Evolutionary conservation across 2,888 invertebrate genomes (phyloP).

Genomic region (Drosophila kuntzei): DNA sequence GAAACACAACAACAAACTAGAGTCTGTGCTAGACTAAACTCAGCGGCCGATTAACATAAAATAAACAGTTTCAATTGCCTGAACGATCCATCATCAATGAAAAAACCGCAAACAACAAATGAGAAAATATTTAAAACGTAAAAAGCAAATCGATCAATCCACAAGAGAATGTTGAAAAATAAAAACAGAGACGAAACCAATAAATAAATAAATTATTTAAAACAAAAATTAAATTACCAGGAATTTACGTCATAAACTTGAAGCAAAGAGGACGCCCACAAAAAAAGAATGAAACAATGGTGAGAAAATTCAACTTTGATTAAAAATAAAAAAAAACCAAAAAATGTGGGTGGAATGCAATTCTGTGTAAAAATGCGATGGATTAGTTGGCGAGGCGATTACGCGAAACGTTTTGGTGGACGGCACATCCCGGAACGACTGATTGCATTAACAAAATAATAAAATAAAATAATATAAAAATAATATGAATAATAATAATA

Average conservation of each 20-base stretch:
- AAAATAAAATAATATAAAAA: not conserved
- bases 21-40: conserved; percentile 10
- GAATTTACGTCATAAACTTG: conserved; percentile 40
- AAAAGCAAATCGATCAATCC: conserved; percentile 33
- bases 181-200: conserved; percentile 5
- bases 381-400: conserved; percentile 20
- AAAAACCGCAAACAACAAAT: conserved; percentile 4
- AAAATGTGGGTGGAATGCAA: conserved; percentile 42
- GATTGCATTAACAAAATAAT: not conserved
- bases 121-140: conserved; percentile 23
- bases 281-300: conserved; percentile 25
- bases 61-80: conserved; percentile 21
- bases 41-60: conserved; percentile 20
- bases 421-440: conserved; percentile 47
- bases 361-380: conserved; percentile 2
- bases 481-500: conserved; percentile 18
- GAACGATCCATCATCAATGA: conserved; percentile 16
- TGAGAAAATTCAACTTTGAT: not conserved
- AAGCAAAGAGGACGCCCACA: conserved; percentile 46
- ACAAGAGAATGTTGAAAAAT: conserved; percentile 9
- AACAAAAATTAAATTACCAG: conserved; percentile 18
- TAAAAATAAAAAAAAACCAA: not conserved
- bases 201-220: conserved; percentile 10
- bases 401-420: conserved; percentile 30
- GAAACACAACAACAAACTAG: not conserved